Evolutionary conservation across 2,113 vertebrate species (phyloP).

Genomic region (Siniperca chuatsi): DNA sequence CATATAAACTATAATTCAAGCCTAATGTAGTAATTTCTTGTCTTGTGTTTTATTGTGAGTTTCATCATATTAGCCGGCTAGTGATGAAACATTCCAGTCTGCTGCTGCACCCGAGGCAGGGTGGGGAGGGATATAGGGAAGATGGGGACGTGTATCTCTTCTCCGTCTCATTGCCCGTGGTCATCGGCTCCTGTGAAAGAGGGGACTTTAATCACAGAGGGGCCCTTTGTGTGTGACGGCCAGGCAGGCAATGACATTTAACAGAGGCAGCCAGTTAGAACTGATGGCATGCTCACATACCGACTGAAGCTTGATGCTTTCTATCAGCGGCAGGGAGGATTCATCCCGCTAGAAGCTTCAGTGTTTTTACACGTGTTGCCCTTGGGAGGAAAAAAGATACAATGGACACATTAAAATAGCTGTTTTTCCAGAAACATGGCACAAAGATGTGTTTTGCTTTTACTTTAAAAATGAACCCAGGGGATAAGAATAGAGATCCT

Average conservation of each 20-base stretch:
- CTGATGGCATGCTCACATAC: constrained; percentile 57
- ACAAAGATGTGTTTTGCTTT: constrained; percentile 35
- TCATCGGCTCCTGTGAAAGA: constrained; percentile 63
- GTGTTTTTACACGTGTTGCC: constrained; percentile 49
- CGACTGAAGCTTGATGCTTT: constrained; percentile 35
- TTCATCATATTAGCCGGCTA: constrained; percentile 49
- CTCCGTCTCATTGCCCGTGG: constrained; percentile 56
- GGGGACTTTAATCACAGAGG: constrained; percentile 59
- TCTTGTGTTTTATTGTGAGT: constrained; percentile 42
- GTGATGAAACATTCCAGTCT: constrained; percentile 60
- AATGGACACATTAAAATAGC: constrained; percentile 54
- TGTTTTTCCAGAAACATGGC: constrained; percentile 32
- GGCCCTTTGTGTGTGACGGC: constrained; percentile 59
- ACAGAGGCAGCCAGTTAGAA: constrained; percentile 72
- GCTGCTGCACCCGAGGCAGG: constrained; percentile 16
- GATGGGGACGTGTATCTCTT: constrained; percentile 45
- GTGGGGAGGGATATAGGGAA: neutral
- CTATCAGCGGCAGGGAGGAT: constrained; percentile 47
- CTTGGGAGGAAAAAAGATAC: constrained; percentile 57
- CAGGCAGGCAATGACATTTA: constrained; percentile 77
- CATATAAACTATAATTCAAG: constrained; percentile 39
- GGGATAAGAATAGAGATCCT: constrained; percentile 51
- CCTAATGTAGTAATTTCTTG: constrained; percentile 32
- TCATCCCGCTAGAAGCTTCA: neutral
- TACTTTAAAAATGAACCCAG: constrained; percentile 27